Percentiles rank a stretch among this genome's conserved stretches.
Evolutionary conservation across 2,888 invertebrate genomes (phyloP).

Genomic region (Aromia moschata): DNA sequence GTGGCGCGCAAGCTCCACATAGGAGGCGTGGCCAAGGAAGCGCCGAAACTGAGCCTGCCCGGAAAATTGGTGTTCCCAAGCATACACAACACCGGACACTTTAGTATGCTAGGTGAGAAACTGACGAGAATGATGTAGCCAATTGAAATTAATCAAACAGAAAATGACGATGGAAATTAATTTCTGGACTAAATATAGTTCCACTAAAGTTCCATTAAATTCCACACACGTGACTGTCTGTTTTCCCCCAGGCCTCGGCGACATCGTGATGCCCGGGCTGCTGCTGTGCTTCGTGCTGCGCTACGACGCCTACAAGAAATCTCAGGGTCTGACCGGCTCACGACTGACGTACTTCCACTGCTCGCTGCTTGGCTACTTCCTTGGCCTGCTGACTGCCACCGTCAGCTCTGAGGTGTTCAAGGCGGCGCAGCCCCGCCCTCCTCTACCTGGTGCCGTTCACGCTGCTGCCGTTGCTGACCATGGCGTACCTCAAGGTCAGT

Average conservation of each 20-base stretch:
- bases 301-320: slow-evolving; percentile 97
- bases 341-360: slow-evolving; percentile 96
- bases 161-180: no score
- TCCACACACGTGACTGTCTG: neutral
- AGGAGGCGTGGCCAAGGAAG: slow-evolving; percentile 88
- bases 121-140: no score
- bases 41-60: slow-evolving; percentile 94
- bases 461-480: slow-evolving; percentile 92
- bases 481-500: slow-evolving; percentile 99
- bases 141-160: no score
- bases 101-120: slow-evolving; percentile 87
- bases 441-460: slow-evolving; percentile 98
- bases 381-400: slow-evolving; percentile 95
- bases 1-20: slow-evolving; percentile 93
- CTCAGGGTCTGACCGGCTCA: slow-evolving; percentile 71
- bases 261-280: slow-evolving; percentile 95
- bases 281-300: slow-evolving; percentile 95
- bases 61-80: slow-evolving; percentile 98
- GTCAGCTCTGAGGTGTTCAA: slow-evolving; percentile 98
- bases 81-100: slow-evolving; percentile 95
- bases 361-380: slow-evolving; percentile 94
- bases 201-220: neutral
- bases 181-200: no score
- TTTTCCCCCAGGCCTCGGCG: slow-evolving; percentile 69
- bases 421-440: slow-evolving; percentile 96